Base-by-base conservation (phyloP, 2,888 invertebrate species). In the Allygus modestus region DNA sequence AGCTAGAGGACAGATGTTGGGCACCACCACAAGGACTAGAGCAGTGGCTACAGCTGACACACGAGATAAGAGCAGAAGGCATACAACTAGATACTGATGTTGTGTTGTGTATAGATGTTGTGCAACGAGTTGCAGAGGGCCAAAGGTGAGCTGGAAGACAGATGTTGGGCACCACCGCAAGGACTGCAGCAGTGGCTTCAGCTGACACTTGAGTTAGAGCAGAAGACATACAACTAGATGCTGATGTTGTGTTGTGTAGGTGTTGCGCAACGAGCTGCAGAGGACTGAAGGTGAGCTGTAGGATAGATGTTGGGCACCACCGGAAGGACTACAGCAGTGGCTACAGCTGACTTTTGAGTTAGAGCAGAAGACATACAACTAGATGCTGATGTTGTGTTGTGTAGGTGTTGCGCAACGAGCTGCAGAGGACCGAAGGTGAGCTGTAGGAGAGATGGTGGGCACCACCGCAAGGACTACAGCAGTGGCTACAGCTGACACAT, bases 161-260 rank as follows among this genome's bases (percentile, higher is more conserved):
- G 96, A 84, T 97, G 97, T 90, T 97, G 97, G 96, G 94, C 96
- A 28, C 97, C 98, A 0, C 97, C 98, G 0, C 92, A 94, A 0
- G 96, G 96, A 1, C 92, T 99, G 7, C 99, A 99, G 89, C 96
- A 97, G 87, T 98, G 99, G 97, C 92, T 99, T 20, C 98, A 99
- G 90, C 92, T 98, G 79, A 99, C 99, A 0, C 97, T 99, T 91
- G 99, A 99, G 92, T 93, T 98, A 85, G 99, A 99, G 91, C 96
- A 97, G 91, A 94, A 96, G 87, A 92, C 96, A 23, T 98, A 97
- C 90, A 93, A 96, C 85, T 94, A 96, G 88, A 98, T 98, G 91
- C 96, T 96, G 90, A 92, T 86, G 91, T 93, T 65, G 98, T 37
- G 37, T 37, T 9, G 4, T 9, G 37, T 17, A 96, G 95, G 94